Percentiles rank a stretch among this genome's conserved stretches.
Evolutionary conservation across 2,113 vertebrate species (phyloP).

Genomic region (Muntiacus muntjak): DNA sequence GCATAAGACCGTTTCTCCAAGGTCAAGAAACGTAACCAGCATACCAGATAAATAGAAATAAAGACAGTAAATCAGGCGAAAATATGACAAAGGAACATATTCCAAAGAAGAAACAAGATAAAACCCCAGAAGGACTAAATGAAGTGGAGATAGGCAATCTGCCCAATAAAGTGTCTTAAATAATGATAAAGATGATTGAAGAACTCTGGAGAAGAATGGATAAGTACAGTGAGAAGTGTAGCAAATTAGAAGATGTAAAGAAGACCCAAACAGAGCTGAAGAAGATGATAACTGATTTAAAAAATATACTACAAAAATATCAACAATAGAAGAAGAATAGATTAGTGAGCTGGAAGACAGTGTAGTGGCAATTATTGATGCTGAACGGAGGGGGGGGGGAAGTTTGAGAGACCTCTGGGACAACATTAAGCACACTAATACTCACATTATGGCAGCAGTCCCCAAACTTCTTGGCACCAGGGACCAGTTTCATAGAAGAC

Average conservation of each 20-base stretch:
- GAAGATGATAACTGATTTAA: neutral
- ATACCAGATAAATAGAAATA: neutral
- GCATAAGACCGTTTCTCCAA: neutral
- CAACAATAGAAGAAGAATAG: neutral
- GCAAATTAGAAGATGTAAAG: neutral
- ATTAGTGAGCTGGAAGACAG: neutral
- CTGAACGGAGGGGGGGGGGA: neutral
- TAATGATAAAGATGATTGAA: neutral
- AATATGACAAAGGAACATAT: neutral
- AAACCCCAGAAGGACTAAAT: neutral
- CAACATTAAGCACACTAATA: neutral
- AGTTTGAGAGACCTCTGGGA: neutral
- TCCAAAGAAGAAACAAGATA: neutral
- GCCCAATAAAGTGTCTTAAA: neutral
- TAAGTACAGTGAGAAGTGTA: neutral
- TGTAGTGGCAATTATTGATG: neutral
- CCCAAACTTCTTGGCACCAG: neutral
- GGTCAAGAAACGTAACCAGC: neutral
- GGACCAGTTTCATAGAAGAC: neutral
- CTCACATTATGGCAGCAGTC: neutral
- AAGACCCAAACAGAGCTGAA: neutral
- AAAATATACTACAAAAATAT: neutral
- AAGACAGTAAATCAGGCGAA: neutral
- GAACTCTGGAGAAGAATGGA: neutral
- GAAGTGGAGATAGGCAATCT: neutral